phyloP scores from a whole-genome alignment of 2,113 vertebrate genomes.

The Paralichthys olivaceus region DNA sequence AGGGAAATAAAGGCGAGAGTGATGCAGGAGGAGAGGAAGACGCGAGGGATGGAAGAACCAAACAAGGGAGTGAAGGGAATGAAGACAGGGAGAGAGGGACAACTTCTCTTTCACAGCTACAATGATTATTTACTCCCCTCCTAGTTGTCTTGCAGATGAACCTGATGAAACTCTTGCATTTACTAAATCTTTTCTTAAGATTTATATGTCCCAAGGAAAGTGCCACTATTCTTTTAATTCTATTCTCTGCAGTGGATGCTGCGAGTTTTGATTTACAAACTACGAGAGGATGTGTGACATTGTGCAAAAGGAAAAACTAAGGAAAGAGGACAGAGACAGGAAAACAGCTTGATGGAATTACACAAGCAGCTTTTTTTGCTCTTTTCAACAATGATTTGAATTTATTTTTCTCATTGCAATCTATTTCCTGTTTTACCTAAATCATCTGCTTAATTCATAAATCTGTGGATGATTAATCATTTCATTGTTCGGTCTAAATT shows the following conservation, averaged over 20 bases:
- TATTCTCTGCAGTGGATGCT: background rate
- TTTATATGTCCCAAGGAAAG: slow-evolving; percentile 10
- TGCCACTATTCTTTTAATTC: slow-evolving; percentile 14
- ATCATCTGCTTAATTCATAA: background rate
- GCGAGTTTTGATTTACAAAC: slow-evolving; percentile 20
- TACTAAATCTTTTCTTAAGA: slow-evolving; percentile 14
- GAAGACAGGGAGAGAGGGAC: slow-evolving; percentile 20
- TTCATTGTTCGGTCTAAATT: too few species aligned
- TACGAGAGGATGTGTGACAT: slow-evolving; percentile 18
- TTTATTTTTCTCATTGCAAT: background rate
- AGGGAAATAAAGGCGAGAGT: slow-evolving; percentile 30
- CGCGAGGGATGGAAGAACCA: slow-evolving; percentile 28
- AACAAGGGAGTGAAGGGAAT: slow-evolving; percentile 1
- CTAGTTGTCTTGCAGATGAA: slow-evolving; percentile 10
- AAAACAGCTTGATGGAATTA: background rate
- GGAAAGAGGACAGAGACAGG: background rate
- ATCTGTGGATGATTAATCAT: too few species aligned
- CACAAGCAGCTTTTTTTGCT: background rate
- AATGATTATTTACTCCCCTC: slow-evolving; percentile 24
- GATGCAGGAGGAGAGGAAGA: slow-evolving; percentile 35
- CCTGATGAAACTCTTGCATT: slow-evolving; percentile 31
- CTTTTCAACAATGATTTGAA: background rate
- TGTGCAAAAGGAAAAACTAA: slow-evolving; percentile 14
- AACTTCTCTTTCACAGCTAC: slow-evolving; percentile 23
- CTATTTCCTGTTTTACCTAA: background rate